Evolutionary conservation across 2,797 vertebrate genomes (phyloP), one percentile per base, ranked within the genome.

Genomic region (Tokudaia tokunoshimensis): DNA sequence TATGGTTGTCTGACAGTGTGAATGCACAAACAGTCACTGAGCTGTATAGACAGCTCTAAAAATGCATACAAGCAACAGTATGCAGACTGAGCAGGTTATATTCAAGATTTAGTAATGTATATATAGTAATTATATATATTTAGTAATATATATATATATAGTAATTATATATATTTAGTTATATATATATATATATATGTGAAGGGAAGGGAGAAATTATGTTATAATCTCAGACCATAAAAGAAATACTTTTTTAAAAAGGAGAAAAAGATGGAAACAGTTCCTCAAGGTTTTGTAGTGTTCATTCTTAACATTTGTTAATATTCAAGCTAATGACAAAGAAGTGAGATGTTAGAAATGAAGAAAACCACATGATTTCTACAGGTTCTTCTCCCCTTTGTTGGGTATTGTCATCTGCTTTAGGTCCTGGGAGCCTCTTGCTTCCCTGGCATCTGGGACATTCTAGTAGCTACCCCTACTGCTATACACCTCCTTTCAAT

Each of bases 291-390:
- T 50, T 91, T 93, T 95, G n/a, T 86, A 57, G 34, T 63, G 37
- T 93, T 83, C 57, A 76, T 88, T 92, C 94, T n/a, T 67, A 70
- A 74, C 67, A 88, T 41, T 87, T 37, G 13, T 92, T 97, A 83
- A 87, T 94, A 78, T 83, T 92, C 91, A 57, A 6, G 50, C 29
- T 81, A 24, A 94, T 84, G 78, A 70, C 57, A 31, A 52, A 59
- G 47, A 92, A 59, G 12, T 85, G 34, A 29, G 26, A 63, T 75
- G 34, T 13, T 75, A 65, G 29, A 47, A 57, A 34, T 34, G n/a
- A 7, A 91, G 24, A 17, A 84, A 83, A 91, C 67, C 65, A 34
- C 6, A 67, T 67, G 29, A 13, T 67, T 4, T 31, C 29, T 67
- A 34, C 29, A 34, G 29, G 13, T 29, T 67, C 31, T 67, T 17